Percentiles rank a stretch among this genome's conserved stretches.
phyloP scores from a whole-genome alignment of 2,888 invertebrate species.

The Piscicola geometra region DNA sequence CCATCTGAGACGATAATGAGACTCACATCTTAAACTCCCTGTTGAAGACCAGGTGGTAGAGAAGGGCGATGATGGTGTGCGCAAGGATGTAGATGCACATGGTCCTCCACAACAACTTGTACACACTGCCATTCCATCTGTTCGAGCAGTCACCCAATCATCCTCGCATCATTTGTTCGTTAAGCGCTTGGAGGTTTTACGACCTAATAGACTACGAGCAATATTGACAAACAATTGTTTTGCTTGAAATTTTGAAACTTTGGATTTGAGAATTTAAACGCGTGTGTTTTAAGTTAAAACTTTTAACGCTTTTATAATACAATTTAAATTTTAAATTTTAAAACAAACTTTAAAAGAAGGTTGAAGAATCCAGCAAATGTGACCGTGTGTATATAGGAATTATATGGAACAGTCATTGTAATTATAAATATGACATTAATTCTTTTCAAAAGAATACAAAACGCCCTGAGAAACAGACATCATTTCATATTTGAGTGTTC shows the following conservation, averaged over 20 bases:
- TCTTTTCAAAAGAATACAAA: too few species aligned
- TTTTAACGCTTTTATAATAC: too few species aligned
- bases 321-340: slow-evolving; percentile 9
- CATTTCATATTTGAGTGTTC: too few species aligned
- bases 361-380: slow-evolving; percentile 42
- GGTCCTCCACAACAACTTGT: slow-evolving; percentile 88
- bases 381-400: slow-evolving; percentile 43
- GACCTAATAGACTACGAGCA: too few species aligned
- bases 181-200: too few species aligned
- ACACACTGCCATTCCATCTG: slow-evolving; percentile 91
- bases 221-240: too few species aligned
- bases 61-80: slow-evolving; percentile 73
- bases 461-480: too few species aligned
- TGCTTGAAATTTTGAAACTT: neutral
- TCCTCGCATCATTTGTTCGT: too few species aligned
- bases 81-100: slow-evolving; percentile 71
- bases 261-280: too few species aligned
- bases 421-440: too few species aligned
- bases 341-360: slow-evolving; percentile 53
- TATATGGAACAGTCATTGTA: slow-evolving; percentile 46
- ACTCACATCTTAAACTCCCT: slow-evolving; percentile 50
- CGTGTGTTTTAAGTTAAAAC: too few species aligned
- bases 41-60: slow-evolving; percentile 70
- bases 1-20: slow-evolving; percentile 20
- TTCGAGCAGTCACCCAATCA: too few species aligned